Percentiles rank a stretch among this genome's conserved stretches.
Conservation (phyloP, 2,113 vertebrate species). For the Gorilla gorilla region DNA sequence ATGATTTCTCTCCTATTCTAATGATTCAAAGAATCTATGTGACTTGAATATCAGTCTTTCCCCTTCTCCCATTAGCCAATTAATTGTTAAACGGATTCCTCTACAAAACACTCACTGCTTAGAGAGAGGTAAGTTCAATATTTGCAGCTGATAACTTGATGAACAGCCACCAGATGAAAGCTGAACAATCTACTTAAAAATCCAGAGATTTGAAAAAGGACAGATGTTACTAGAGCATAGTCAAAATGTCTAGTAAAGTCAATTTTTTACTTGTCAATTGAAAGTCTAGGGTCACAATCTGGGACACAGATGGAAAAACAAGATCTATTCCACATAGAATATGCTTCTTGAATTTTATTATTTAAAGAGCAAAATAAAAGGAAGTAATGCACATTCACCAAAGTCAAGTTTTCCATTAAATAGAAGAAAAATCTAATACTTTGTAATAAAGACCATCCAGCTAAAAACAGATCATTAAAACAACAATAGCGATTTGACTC, state of each 20-base stretch:
- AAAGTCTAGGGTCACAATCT: background rate
- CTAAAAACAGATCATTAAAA: conserved; percentile 66
- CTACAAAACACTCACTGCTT: background rate
- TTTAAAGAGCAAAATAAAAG: conserved; percentile 53
- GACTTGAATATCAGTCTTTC: background rate
- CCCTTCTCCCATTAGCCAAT: background rate
- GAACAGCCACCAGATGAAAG: conserved; percentile 38
- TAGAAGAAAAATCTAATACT: conserved; percentile 58
- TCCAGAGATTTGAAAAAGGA: conserved; percentile 27
- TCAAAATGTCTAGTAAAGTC: background rate
- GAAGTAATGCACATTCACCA: background rate
- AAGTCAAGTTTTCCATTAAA: conserved; percentile 68
- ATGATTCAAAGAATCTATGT: background rate
- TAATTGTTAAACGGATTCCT: background rate
- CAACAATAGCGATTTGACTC: conserved; percentile 63
- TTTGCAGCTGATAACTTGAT: background rate
- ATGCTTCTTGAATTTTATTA: conserved; percentile 33
- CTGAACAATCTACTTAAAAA: conserved; percentile 31
- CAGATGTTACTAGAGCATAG: background rate
- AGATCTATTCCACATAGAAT: background rate
- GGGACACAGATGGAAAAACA: background rate
- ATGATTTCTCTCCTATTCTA: background rate
- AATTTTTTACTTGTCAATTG: background rate
- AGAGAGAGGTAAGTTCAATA: background rate
- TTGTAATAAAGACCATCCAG: conserved; percentile 58